A percentile compares a stretch with the other conserved stretches of the same genome.
These are phyloP conservation scores for Rhadinocentrus ornatus DNA, from an alignment of 2,797 vertebrate genomes.

Conservation along the genomic window DNA sequence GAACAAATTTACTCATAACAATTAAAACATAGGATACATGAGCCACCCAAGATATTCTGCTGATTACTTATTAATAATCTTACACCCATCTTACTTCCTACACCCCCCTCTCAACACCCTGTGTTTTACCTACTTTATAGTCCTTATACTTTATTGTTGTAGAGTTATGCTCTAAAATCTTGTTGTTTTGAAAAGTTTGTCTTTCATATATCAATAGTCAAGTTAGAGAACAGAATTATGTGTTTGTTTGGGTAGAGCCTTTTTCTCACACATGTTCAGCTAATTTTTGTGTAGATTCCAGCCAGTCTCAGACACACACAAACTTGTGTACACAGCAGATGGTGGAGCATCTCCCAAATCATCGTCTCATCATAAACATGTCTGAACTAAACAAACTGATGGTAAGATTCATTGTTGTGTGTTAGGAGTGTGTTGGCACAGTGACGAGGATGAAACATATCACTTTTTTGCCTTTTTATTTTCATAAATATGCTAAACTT, in stretches of 20 bases:
- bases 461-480: not conserved
- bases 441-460: not conserved
- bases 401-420: not conserved
- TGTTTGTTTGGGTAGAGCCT: not conserved
- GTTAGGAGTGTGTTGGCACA: not conserved
- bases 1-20: not conserved
- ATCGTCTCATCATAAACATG: slow-evolving; percentile 24
- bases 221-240: not conserved
- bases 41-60: not conserved
- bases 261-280: not conserved
- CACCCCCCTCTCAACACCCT: not conserved
- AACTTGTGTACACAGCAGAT: slow-evolving; percentile 41
- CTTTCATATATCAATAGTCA: not conserved
- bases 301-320: not conserved
- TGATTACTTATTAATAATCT: not conserved
- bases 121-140: not conserved
- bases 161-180: not conserved
- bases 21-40: not conserved
- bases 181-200: not conserved
- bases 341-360: slow-evolving; percentile 31
- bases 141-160: not conserved
- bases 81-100: not conserved
- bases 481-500: not conserved
- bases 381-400: slow-evolving; percentile 21
- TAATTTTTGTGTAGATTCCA: slow-evolving; percentile 4